Percentiles rank a stretch among this genome's conserved stretches.
These are phyloP conservation scores for Lepidocyrtoides sp. DNA, from an alignment of 2,888 invertebrate species.

Conservation along the genomic window DNA sequence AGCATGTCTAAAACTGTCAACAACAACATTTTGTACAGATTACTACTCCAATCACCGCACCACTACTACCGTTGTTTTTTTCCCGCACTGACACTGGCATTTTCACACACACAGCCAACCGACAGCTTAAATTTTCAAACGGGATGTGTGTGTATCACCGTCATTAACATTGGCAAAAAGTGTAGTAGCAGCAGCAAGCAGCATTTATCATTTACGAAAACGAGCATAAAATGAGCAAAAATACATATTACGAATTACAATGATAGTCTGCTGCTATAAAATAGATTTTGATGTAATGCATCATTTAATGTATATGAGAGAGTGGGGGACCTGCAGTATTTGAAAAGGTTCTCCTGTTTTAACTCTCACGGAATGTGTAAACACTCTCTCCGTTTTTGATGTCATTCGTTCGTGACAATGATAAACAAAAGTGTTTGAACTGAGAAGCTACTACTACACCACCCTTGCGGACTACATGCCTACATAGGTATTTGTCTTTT, in stretches of 20 bases:
- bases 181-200: neutral
- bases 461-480: neutral
- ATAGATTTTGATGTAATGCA: neutral
- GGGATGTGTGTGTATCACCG: slow-evolving; percentile 27
- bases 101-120: neutral
- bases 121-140: slow-evolving; percentile 33
- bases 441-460: slow-evolving; percentile 1
- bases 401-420: slow-evolving; percentile 32
- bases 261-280: too few relatives aligned
- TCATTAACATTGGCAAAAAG: slow-evolving; percentile 15
- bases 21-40: slow-evolving; percentile 51
- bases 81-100: too few relatives aligned
- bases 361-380: slow-evolving; percentile 24
- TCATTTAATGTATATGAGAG: neutral
- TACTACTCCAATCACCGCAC: slow-evolving; percentile 4
- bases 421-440: slow-evolving; percentile 33
- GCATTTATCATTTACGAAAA: slow-evolving; percentile 28
- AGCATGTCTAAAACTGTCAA: slow-evolving; percentile 16
- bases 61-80: slow-evolving; percentile 21
- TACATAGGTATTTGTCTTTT: slow-evolving; percentile 24
- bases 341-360: slow-evolving; percentile 24
- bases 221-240: slow-evolving; percentile 2
- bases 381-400: slow-evolving; percentile 11
- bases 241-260: neutral
- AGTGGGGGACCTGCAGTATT: too few relatives aligned